Evolutionary conservation across 2,888 invertebrate species (phyloP).

Genomic region (Argynnis bischoffii): DNA sequence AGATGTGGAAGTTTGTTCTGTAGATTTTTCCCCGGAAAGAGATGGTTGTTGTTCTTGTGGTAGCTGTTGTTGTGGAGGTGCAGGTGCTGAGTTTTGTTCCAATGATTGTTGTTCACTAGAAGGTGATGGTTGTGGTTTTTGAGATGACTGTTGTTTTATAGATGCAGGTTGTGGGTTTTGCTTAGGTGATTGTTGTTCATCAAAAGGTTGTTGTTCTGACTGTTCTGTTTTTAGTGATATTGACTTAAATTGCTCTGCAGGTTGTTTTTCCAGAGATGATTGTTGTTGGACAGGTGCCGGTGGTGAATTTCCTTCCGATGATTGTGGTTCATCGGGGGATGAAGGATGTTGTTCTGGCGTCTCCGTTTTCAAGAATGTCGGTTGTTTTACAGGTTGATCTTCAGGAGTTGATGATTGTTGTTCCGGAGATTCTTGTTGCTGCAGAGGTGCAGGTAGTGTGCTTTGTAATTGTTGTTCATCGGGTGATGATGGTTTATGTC

Average conservation of each 20-base stretch:
- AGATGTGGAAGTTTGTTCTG: too few relatives aligned
- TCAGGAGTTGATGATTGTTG: neutral
- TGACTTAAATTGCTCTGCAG: too few relatives aligned
- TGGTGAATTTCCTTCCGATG: neutral
- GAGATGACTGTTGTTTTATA: neutral
- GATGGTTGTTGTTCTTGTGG: too few relatives aligned
- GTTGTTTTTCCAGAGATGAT: neutral
- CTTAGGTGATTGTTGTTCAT: neutral
- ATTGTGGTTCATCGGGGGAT: too few relatives aligned
- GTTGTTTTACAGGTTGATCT: neutral
- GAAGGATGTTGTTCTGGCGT: too few relatives aligned
- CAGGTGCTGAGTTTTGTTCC: too few relatives aligned
- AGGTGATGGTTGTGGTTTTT: neutral
- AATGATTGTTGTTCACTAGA: too few relatives aligned
- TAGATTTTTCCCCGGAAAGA: too few relatives aligned
- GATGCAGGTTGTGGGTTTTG: neutral
- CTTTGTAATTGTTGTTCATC: neutral
- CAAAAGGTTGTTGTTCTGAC: neutral
- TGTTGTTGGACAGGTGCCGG: neutral
- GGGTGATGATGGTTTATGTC: too few relatives aligned
- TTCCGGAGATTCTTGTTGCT: neutral
- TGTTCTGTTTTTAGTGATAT: too few relatives aligned
- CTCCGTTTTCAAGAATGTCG: too few relatives aligned
- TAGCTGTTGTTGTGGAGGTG: too few relatives aligned
- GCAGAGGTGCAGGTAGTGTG: neutral